These are phyloP conservation scores for Tauraco hartlaubi DNA, from an alignment of 2,797 vertebrate genomes.

Conservation along the genomic window DNA sequence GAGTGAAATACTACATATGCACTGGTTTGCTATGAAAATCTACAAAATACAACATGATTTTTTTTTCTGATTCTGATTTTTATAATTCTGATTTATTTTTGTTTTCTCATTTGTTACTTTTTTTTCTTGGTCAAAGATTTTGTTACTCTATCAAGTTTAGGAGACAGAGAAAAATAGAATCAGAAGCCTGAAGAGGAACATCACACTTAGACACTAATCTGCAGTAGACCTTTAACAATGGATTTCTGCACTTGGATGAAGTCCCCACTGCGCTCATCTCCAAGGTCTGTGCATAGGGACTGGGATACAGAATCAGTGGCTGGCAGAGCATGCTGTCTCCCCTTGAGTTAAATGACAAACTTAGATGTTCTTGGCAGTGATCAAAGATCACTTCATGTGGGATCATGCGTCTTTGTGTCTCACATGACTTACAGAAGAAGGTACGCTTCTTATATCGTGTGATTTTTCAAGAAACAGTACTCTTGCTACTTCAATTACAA, in stretches of 20 bases:
- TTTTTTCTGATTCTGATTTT: not conserved
- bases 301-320: not conserved
- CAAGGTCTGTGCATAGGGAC: not conserved
- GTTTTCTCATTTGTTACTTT: not conserved
- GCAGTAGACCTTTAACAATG: not conserved
- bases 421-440: not conserved
- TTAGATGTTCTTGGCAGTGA: not conserved
- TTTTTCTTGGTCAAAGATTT: not conserved
- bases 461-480: not conserved
- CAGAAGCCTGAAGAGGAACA: not conserved
- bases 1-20: not conserved
- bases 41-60: not conserved
- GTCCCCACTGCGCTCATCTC: not conserved
- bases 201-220: not conserved
- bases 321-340: not conserved
- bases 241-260: not conserved
- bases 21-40: not conserved
- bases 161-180: not conserved
- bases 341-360: not conserved
- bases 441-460: not conserved
- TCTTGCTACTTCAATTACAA: not conserved
- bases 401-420: not conserved
- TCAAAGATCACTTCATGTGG: not conserved
- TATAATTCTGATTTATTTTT: not conserved
- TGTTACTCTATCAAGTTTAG: not conserved